A percentile compares a stretch with the other conserved stretches of the same genome.
phyloP scores from a whole-genome alignment of 2,888 invertebrate genomes.

The Cyclophora punctaria region DNA sequence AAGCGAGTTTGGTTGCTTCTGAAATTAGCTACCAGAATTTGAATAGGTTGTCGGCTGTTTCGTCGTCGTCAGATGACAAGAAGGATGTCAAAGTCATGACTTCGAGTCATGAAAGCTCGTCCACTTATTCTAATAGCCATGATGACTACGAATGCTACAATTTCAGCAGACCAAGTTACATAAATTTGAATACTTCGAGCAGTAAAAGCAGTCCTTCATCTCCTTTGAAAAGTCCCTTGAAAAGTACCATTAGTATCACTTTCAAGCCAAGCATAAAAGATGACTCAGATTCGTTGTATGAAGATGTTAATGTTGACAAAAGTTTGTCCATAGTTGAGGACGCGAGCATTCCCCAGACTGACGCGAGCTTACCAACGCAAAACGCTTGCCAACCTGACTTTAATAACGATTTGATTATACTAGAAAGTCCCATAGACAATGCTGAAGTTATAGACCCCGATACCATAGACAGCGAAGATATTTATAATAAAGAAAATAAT shows the following conservation, averaged over 20 bases:
- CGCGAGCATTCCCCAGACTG: constrained; percentile 70
- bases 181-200: constrained; percentile 61
- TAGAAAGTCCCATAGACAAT: constrained; percentile 77
- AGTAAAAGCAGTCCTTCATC: constrained; percentile 61
- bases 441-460: constrained; percentile 31
- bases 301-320: constrained; percentile 71
- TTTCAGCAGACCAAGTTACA: constrained; percentile 61
- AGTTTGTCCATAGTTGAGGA: constrained; percentile 70
- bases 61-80: constrained; percentile 49
- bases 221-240: constrained; percentile 73
- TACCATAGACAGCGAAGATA: neutral
- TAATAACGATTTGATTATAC: constrained; percentile 54
- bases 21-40: constrained; percentile 70
- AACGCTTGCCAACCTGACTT: constrained; percentile 72
- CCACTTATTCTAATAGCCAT: constrained; percentile 60
- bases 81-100: constrained; percentile 56
- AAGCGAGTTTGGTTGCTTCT: constrained; percentile 54
- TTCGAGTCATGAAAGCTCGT: constrained; percentile 66
- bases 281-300: constrained; percentile 74
- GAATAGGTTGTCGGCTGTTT: constrained; percentile 62
- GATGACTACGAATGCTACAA: constrained; percentile 59
- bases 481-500: constrained; percentile 19
- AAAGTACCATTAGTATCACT: constrained; percentile 83
- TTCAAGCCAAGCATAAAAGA: constrained; percentile 77
- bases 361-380: constrained; percentile 73